phyloP scores from a whole-genome alignment of 2,113 vertebrate species.

The Oreochromis tanganicae region DNA sequence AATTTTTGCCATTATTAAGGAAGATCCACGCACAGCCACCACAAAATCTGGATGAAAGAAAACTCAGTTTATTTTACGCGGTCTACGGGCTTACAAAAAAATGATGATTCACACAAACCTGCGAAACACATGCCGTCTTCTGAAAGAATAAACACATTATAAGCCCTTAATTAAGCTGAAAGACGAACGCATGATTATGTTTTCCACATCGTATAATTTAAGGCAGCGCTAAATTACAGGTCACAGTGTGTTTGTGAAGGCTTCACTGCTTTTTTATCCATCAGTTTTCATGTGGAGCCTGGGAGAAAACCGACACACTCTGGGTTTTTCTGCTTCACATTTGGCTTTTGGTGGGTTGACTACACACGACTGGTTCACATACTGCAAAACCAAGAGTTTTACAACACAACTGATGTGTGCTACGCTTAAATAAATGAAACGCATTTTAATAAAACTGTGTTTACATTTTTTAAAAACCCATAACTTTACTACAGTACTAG shows the following conservation, averaged over 20 bases:
- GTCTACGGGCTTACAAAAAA: neutral
- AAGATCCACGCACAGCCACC: neutral
- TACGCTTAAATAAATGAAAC: neutral
- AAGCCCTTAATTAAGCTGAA: neutral
- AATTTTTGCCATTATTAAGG: neutral
- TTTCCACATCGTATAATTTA: neutral
- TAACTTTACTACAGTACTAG: neutral
- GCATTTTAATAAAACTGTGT: neutral
- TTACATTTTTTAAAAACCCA: fast-evolving
- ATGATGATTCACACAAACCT: neutral
- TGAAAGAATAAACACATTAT: neutral
- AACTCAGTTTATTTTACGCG: neutral
- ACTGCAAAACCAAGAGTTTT: neutral
- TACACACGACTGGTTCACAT: neutral
- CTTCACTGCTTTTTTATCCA: neutral
- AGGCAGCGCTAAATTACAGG: neutral
- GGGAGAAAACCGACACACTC: neutral
- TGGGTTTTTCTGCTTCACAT: neutral
- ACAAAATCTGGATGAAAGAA: neutral
- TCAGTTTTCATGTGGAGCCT: neutral
- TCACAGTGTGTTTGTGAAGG: neutral
- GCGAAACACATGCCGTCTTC: neutral
- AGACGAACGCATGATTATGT: neutral
- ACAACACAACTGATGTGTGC: neutral
- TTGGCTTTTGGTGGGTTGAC: neutral